Percentiles rank a stretch among this genome's conserved stretches.
Conservation (phyloP, 2,888 invertebrate genomes). For the Erannis defoliaria region DNA sequence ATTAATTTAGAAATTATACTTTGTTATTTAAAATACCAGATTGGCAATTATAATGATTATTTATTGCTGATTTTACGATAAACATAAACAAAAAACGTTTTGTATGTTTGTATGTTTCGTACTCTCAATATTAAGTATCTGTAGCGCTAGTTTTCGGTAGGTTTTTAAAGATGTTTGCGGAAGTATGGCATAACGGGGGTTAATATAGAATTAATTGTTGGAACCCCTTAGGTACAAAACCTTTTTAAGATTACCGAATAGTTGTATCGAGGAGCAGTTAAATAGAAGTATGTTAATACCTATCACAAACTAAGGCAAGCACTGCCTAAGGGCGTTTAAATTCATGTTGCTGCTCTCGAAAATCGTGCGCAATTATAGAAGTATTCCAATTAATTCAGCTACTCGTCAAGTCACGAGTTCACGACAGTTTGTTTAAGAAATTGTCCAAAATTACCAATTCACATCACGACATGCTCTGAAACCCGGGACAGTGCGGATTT, state of each 20-base stretch:
- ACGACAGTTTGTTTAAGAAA: conserved; percentile 34
- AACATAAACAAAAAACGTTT: too few species aligned
- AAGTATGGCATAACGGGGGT: too few species aligned
- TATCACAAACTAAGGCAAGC: not conserved
- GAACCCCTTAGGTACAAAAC: too few species aligned
- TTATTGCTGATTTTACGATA: too few species aligned
- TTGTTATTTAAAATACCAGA: too few species aligned
- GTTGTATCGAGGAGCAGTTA: not conserved
- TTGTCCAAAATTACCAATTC: conserved; percentile 40
- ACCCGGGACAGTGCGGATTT: not conserved
- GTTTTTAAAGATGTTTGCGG: too few species aligned
- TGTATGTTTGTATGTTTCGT: too few species aligned
- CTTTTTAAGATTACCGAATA: not conserved
- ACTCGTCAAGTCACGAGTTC: conserved; percentile 38
- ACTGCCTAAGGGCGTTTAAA: conserved; percentile 3
- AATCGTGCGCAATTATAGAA: conserved; percentile 39
- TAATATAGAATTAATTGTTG: too few species aligned
- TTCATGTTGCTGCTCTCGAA: conserved; percentile 17
- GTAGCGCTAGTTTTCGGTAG: too few species aligned
- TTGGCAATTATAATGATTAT: too few species aligned
- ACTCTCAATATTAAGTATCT: too few species aligned
- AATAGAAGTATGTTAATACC: not conserved
- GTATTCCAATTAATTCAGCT: conserved; percentile 36
- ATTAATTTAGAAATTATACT: too few species aligned
- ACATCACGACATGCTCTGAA: conserved; percentile 41